Evolutionary conservation across 2,888 invertebrate species (phyloP).

Genomic region (Aquatica leii): DNA sequence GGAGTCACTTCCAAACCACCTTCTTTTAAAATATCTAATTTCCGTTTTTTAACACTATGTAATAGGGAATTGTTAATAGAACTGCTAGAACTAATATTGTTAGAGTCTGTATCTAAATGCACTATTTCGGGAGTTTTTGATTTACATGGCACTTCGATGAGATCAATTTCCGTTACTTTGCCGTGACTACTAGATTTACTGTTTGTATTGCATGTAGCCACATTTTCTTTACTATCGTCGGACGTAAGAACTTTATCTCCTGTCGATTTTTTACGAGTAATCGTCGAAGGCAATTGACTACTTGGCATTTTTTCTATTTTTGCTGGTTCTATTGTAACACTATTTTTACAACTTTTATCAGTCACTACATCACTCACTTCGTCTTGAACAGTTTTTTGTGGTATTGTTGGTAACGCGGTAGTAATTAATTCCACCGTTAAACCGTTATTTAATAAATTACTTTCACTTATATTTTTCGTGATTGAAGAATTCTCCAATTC

Average conservation of each 20-base stretch:
- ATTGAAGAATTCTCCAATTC: constrained; percentile 34
- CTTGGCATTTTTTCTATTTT: constrained; percentile 9
- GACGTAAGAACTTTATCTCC: constrained; percentile 20
- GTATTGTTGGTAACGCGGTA: constrained; percentile 8
- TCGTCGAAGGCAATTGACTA: too few relatives aligned
- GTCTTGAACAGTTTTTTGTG: constrained; percentile 13
- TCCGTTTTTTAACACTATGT: constrained; percentile 70
- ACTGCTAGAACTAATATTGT: constrained; percentile 42
- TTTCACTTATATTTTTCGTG: constrained; percentile 32
- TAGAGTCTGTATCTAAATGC: constrained; percentile 63
- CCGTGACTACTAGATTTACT: constrained; percentile 33
- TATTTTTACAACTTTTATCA: background rate
- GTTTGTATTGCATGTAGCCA: constrained; percentile 59
- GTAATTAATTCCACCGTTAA: constrained; percentile 30
- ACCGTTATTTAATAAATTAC: constrained; percentile 23
- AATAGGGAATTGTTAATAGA: constrained; percentile 51
- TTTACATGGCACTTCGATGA: constrained; percentile 66
- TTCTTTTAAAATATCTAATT: constrained; percentile 77
- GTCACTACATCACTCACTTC: background rate
- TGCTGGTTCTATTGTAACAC: constrained; percentile 1
- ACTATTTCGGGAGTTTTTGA: constrained; percentile 71
- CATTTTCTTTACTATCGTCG: constrained; percentile 65
- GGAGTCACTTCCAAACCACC: constrained; percentile 78
- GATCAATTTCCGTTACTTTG: constrained; percentile 40
- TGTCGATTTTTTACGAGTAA: constrained; percentile 5